Conservation (phyloP, 1,140 invertebrate species). For the Hyposmocoma kahamanoa region DNA sequence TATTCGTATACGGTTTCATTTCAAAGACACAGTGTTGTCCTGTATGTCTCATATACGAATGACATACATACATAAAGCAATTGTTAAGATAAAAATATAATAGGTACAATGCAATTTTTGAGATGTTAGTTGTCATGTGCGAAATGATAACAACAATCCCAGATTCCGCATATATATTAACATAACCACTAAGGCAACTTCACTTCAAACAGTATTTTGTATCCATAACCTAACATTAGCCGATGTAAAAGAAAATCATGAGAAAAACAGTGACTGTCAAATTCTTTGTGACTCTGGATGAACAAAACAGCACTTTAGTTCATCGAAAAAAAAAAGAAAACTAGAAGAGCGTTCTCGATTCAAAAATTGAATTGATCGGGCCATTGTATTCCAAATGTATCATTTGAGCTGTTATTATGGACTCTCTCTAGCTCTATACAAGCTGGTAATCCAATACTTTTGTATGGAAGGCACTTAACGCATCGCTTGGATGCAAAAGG, state of each 20-base stretch:
- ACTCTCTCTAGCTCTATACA: constrained; percentile 64
- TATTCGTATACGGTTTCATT: too few species aligned
- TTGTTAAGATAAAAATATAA: too few species aligned
- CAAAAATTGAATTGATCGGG: constrained; percentile 73
- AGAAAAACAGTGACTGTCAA: constrained; percentile 71
- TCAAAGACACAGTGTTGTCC: too few species aligned
- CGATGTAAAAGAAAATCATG: constrained; percentile 53
- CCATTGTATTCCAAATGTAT: constrained; percentile 74
- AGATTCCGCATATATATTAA: neutral
- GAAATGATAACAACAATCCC: too few species aligned
- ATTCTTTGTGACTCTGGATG: constrained; percentile 65
- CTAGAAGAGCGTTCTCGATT: constrained; percentile 70
- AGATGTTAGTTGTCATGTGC: too few species aligned
- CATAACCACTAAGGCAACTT: neutral
- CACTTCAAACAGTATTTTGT: constrained; percentile 16
- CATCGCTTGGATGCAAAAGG: constrained; percentile 42
- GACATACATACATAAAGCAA: too few species aligned
- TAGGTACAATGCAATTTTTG: too few species aligned
- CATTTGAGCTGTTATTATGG: constrained; percentile 73
- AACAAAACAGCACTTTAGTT: constrained; percentile 74
- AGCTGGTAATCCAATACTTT: constrained; percentile 72
- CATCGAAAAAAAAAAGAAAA: constrained; percentile 62
- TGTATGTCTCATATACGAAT: too few species aligned
- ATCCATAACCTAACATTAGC: constrained; percentile 46
- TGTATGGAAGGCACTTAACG: constrained; percentile 71